Evolutionary conservation across 2,888 invertebrate species (phyloP), one percentile per base, ranked within the genome.

Genomic region (Meganola albula): DNA sequence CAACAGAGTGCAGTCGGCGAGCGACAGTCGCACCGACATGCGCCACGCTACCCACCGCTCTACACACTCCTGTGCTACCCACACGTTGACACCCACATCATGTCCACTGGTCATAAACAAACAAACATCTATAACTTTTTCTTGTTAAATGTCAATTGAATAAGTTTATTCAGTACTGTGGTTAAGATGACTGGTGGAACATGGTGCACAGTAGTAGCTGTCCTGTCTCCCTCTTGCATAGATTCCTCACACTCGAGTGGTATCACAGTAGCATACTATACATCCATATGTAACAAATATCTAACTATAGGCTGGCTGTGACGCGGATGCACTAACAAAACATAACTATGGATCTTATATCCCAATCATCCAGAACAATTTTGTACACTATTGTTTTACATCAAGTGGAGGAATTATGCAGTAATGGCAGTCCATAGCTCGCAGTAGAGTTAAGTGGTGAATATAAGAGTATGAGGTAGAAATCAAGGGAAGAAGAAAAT

Each of bases 301-400:
- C 54, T 68, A 64, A 62, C 48, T 55, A 59, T 70, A 75, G 77
- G 63, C 73, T 69, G 69, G 71, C 64, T 62, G 64, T 64, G 70
- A 69, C 63, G 66, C 66, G 58, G 75, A 76, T 80, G 78, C 78
- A 77, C 78, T 77, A 78, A 71, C 74, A 74, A 69, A 70, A 62
- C 60, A 63, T 60, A 58, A 58, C 58, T 61, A 69, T 59, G 54
- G 54, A 53, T 48, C 63, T 63, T 63, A 69, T 63, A 70, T 64
- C 58, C 50, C 64, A 66, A 63, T 61, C 61, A 72, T 79, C 80
- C 82, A 80, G 80, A 83, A 83, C 82, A 78, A 80, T 82, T 80
- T 80, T 79, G 69, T 40, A 53, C 35, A 48, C 32, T 32, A 37
- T 48, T 37, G 38, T 51, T 49, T 58, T 46, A 53, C 44, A 48